Percentiles rank a stretch among this genome's conserved stretches.
Conservation (phyloP, 1,140 invertebrate species). For the Mizuhopecten yessoensis region DNA sequence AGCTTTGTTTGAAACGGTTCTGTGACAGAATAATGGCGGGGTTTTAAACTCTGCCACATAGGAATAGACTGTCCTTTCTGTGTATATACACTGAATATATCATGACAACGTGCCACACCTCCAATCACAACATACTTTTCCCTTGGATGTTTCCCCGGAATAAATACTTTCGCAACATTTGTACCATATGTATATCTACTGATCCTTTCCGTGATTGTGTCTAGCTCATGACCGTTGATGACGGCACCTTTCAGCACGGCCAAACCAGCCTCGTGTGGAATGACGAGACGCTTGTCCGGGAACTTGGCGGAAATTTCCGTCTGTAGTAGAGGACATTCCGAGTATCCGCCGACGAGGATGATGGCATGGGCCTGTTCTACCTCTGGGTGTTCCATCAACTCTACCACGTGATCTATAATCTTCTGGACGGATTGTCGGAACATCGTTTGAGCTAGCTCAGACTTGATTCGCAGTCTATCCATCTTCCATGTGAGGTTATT, state of each 20-base stretch:
- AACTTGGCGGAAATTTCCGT: background rate
- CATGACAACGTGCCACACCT: background rate
- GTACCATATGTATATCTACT: background rate
- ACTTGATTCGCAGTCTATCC: background rate
- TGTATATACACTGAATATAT: background rate
- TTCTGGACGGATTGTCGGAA: background rate
- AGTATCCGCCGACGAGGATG: background rate
- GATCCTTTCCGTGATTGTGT: background rate
- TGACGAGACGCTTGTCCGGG: background rate
- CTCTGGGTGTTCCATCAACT: background rate
- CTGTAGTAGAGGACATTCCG: background rate
- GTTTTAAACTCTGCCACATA: background rate
- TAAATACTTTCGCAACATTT: background rate
- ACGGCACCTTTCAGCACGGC: background rate
- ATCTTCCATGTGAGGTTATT: background rate
- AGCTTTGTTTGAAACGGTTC: background rate
- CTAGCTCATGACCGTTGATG: background rate
- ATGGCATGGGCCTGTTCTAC: background rate
- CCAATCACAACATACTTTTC: background rate
- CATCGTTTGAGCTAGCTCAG: background rate
- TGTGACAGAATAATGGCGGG: background rate
- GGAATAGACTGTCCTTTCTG: background rate
- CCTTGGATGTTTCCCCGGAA: background rate
- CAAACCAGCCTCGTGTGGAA: background rate
- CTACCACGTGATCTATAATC: background rate